A percentile compares a stretch with the other conserved stretches of the same genome.
These are phyloP conservation scores for Athrips mouffetella DNA, from an alignment of 2,888 invertebrate genomes.

Conservation along the genomic window DNA sequence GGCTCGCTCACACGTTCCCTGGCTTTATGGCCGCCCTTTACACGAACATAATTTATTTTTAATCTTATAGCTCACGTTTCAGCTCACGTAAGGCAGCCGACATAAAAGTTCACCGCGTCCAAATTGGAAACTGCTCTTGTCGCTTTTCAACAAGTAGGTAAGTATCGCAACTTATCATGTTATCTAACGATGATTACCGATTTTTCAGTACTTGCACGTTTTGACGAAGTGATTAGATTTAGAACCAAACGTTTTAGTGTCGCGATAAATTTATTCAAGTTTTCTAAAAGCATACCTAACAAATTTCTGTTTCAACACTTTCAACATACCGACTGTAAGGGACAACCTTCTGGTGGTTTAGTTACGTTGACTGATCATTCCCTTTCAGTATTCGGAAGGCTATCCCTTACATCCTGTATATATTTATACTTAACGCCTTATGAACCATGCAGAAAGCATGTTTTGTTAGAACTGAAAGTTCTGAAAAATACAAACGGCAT, in stretches of 20 bases:
- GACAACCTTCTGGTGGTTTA: no score
- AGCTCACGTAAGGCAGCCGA: slow-evolving; percentile 69
- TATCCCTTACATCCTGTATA: no score
- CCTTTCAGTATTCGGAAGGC: no score
- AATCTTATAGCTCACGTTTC: slow-evolving; percentile 72
- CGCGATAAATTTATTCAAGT: no score
- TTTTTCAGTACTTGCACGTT: slow-evolving; percentile 12
- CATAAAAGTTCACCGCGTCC: slow-evolving; percentile 69
- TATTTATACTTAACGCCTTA: no score
- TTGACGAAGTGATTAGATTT: slow-evolving; percentile 2
- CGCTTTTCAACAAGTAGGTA: slow-evolving; percentile 28
- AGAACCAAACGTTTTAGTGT: no score
- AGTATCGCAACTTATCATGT: slow-evolving; percentile 17
- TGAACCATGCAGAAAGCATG: no score
- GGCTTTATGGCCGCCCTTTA: slow-evolving; percentile 48
- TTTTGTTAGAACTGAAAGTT: no score
- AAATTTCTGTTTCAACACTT: no score
- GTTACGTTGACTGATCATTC: no score
- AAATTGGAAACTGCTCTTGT: slow-evolving; percentile 66
- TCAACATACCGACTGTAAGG: no score
- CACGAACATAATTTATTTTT: slow-evolving; percentile 70
- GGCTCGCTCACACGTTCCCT: slow-evolving; percentile 30
- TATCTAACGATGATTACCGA: slow-evolving; percentile 11
- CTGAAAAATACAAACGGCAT: neutral
- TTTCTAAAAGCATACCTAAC: no score